Conservation (phyloP, 37 sponge, comb jelly and placozoan species). For the Cladorhizidae sp. region DNA sequence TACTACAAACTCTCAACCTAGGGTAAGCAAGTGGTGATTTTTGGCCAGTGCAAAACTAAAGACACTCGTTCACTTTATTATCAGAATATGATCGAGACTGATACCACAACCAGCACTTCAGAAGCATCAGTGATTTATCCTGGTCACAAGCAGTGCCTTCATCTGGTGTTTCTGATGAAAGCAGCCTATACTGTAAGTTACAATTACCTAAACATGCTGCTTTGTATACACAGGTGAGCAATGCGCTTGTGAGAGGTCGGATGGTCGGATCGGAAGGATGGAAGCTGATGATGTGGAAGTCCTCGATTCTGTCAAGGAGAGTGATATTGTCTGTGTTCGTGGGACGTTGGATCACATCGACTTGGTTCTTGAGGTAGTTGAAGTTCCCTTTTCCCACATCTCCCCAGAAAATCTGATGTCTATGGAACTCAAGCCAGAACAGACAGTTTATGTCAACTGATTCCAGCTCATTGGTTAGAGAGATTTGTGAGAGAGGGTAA, state of each 20-base stretch:
- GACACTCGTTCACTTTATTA: not conserved
- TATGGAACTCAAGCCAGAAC: slow-evolving; percentile 73
- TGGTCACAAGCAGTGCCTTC: not conserved
- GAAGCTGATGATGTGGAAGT: slow-evolving; percentile 21
- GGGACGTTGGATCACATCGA: slow-evolving; percentile 86
- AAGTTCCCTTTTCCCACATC: slow-evolving; percentile 64
- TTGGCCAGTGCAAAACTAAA: not conserved
- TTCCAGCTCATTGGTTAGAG: slow-evolving; percentile 51
- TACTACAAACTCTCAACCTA: too few species aligned
- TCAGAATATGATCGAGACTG: not conserved
- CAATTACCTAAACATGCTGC: not conserved
- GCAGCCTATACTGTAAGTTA: slow-evolving; percentile 62
- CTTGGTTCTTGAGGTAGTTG: slow-evolving; percentile 68
- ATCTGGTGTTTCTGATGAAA: slow-evolving; percentile 53
- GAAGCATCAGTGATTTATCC: not conserved
- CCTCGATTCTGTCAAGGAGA: slow-evolving; percentile 57
- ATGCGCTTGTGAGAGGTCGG: slow-evolving; percentile 53
- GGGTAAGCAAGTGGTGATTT: too few species aligned
- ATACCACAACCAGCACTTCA: not conserved
- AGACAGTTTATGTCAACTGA: slow-evolving; percentile 84
- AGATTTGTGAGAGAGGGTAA: slow-evolving; percentile 70
- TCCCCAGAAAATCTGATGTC: slow-evolving; percentile 17
- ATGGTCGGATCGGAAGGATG: too few species aligned
- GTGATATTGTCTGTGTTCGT: slow-evolving; percentile 70
- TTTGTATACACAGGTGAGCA: slow-evolving; percentile 20